These are phyloP conservation scores for Nothoprocta perdicaria DNA, from an alignment of 2,113 vertebrate species.

Conservation along the genomic window DNA sequence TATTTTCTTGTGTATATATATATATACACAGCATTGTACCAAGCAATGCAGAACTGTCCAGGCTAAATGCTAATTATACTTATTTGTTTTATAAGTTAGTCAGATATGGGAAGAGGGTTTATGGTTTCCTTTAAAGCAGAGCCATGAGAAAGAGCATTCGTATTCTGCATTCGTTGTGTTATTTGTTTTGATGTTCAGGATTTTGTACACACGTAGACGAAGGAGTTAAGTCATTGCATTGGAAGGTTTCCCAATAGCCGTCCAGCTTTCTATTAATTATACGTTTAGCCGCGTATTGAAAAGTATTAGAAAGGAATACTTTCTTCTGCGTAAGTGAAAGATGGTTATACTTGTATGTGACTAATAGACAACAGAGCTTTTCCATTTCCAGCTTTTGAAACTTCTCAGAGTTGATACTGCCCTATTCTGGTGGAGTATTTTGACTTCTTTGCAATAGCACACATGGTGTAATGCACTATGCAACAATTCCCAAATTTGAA, in stretches of 20 bases:
- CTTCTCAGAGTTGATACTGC: too few species aligned
- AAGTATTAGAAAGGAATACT: neutral
- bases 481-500: neutral
- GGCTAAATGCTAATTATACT: neutral
- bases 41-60: neutral
- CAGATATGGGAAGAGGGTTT: neutral
- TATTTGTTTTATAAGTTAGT: neutral
- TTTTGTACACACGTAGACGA: neutral
- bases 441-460: neutral
- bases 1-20: too few species aligned
- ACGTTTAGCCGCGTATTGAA: neutral
- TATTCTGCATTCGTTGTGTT: neutral
- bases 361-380: neutral
- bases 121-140: too few species aligned
- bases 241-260: neutral
- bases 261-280: neutral
- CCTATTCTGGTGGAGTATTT: neutral
- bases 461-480: neutral
- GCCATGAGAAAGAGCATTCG: too few species aligned
- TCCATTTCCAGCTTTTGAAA: neutral
- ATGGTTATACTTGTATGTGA: neutral
- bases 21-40: too few species aligned
- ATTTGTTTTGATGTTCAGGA: neutral
- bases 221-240: neutral
- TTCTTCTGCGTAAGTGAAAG: neutral